Conservation (phyloP, 2,888 invertebrate genomes). For the Spilosoma lubricipeda region DNA sequence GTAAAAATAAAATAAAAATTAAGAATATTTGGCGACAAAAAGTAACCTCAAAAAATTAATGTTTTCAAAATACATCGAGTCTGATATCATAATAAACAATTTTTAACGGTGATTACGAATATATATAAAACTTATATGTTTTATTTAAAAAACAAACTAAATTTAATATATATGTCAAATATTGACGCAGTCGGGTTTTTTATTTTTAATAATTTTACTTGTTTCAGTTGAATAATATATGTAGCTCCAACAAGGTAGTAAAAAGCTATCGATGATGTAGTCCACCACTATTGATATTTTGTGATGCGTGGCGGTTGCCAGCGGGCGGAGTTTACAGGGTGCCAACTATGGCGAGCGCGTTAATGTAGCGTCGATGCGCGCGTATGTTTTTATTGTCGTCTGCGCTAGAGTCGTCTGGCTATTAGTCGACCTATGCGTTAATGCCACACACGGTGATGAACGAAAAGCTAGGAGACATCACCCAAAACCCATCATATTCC, state of each 20-base stretch:
- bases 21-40: no score
- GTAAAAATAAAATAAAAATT: no score
- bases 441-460: constrained; percentile 68
- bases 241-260: neutral
- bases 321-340: constrained; percentile 76
- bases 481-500: constrained; percentile 26
- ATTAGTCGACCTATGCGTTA: constrained; percentile 67
- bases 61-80: no score
- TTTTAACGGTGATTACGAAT: no score
- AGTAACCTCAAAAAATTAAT: no score
- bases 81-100: no score
- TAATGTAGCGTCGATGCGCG: constrained; percentile 79
- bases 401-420: constrained; percentile 65
- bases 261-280: neutral
- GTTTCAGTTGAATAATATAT: neutral
- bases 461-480: constrained; percentile 29
- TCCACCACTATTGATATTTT: constrained; percentile 73
- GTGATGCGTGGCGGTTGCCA: constrained; percentile 69
- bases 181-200: no score
- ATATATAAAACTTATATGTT: no score
- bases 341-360: constrained; percentile 85
- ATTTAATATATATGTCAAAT: no score
- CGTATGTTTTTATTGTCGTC: constrained; percentile 77
- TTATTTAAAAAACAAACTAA: no score
- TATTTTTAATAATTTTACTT: no score